Percentiles rank a stretch among this genome's conserved stretches.
Evolutionary conservation across 2,797 vertebrate species (phyloP).

Genomic region (Pangasius djambal): DNA sequence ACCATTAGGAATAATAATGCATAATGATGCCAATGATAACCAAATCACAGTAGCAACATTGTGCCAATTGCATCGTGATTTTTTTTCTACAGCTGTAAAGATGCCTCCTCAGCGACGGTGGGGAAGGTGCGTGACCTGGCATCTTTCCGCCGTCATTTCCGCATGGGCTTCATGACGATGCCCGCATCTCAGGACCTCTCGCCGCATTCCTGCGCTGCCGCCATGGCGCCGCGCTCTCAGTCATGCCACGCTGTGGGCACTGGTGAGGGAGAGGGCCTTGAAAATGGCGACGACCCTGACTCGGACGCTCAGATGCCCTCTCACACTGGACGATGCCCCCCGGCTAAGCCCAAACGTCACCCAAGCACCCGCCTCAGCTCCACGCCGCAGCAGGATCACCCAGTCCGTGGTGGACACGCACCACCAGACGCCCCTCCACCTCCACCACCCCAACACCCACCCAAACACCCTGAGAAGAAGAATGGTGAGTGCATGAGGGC

Average conservation of each 20-base stretch:
- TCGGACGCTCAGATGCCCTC: slow-evolving; percentile 66
- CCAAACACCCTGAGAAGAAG: slow-evolving; percentile 77
- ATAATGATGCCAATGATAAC: background rate
- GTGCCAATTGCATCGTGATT: background rate
- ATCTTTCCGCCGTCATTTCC: slow-evolving; percentile 90
- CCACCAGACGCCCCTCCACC: slow-evolving; percentile 70
- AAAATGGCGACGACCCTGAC: slow-evolving; percentile 80
- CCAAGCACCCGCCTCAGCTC: slow-evolving; percentile 89
- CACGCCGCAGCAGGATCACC: slow-evolving; percentile 69
- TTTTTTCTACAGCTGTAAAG: slow-evolving; percentile 67
- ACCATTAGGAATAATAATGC: background rate
- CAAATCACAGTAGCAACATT: background rate
- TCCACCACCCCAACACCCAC: slow-evolving; percentile 66
- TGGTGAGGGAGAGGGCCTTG: slow-evolving; percentile 73
- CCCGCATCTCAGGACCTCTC: slow-evolving; percentile 91
- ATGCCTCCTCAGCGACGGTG: slow-evolving; percentile 79
- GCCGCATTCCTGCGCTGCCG: slow-evolving; percentile 86
- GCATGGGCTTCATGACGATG: slow-evolving; percentile 97
- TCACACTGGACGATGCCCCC: slow-evolving; percentile 78
- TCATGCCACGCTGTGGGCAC: slow-evolving; percentile 91
- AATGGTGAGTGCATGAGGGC: slow-evolving; percentile 65
- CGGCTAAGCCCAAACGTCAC: slow-evolving; percentile 87
- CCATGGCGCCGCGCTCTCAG: slow-evolving; percentile 91
- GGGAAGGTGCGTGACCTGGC: slow-evolving; percentile 85
- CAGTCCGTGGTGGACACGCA: slow-evolving; percentile 63